Base-by-base conservation (phyloP, 1,140 invertebrate species). In the Hypsibius dujardini region DNA sequence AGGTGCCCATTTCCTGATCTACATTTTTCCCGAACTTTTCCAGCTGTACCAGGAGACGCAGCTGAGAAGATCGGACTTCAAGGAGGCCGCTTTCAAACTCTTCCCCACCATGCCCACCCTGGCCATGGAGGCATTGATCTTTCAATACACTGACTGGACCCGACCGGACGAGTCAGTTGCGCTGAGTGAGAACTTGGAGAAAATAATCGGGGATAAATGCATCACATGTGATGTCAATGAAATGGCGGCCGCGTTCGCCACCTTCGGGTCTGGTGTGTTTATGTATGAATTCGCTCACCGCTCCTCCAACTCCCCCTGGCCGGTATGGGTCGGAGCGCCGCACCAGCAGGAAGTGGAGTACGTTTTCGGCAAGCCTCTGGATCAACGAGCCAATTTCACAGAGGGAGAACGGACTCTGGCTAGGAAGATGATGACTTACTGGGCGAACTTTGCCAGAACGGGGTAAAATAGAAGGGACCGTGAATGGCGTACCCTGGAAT, bases 401-500 rank as follows among this genome's bases (percentile, higher is more conserved):
- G 89, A 88, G 78, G 85, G 87, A 40, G 94, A 98, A 82, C 84
- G 88, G 70, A 85, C 87, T 70, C 82, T 98, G 2, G 88, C 92
- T 1, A 90, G 95, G 80, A 88, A 88, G 71, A 88, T 95, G 69
- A 95, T 98, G 84, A 85, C 88, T 46, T 95, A 94, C 78, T 88
- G 93, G 81, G 87, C 90, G n/a, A 98, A 97, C 82, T 98, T 98
- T 79, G 91, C 90, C 14, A 89, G 90, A 78, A 90, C 88, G n/a
- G 95, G 95, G 94, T 97, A 83, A 87, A 87, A 28, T 28, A 28
- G 28, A 28, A 28, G 28, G 28, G 28, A 28, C 28, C 28, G 0
- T 28, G 28, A 28, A 28, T 28, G 28, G 28, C 28, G 28, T 28
- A 28, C 28, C 28, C 28, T 28, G 28, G 28, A 28, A 28, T 28